Evolutionary conservation across 2,888 invertebrate genomes (phyloP).

Genomic region (Eubasilissa splendida): DNA sequence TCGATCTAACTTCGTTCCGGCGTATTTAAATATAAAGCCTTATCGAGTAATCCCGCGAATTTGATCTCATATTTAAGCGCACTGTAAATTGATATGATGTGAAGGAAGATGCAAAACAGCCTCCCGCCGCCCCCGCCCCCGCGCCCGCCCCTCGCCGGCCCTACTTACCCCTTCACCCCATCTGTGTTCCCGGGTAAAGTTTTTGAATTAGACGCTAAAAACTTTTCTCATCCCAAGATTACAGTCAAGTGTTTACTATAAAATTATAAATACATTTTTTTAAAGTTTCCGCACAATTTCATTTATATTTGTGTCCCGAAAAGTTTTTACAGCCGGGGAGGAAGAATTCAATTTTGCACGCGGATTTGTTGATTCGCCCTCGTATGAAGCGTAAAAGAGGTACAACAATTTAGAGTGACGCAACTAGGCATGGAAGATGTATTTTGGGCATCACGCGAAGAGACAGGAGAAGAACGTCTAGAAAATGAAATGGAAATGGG

Average conservation of each 20-base stretch:
- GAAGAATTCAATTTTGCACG: slow-evolving; percentile 20
- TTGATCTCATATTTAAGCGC: not conserved
- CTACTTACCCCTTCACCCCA: slow-evolving; percentile 33
- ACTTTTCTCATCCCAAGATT: slow-evolving; percentile 76
- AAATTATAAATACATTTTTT: slow-evolving; percentile 59
- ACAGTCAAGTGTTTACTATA: slow-evolving; percentile 75
- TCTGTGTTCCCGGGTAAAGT: slow-evolving; percentile 62
- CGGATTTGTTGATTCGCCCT: slow-evolving; percentile 4
- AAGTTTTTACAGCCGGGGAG: slow-evolving; percentile 48
- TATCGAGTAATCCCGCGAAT: slow-evolving; percentile 18
- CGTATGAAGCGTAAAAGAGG: no score
- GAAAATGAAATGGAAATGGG: no score
- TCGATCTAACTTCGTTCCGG: not conserved
- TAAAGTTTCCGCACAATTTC: slow-evolving; percentile 49
- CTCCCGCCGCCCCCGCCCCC: not conserved
- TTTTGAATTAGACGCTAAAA: slow-evolving; percentile 75
- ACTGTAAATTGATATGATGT: slow-evolving; percentile 36
- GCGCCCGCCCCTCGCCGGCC: not conserved
- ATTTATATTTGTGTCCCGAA: slow-evolving; percentile 55
- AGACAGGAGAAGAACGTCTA: no score
- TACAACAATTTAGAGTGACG: no score
- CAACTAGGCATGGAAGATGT: no score
- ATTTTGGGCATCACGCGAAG: no score
- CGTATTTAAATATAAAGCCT: slow-evolving; percentile 8
- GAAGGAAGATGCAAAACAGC: slow-evolving; percentile 7